These are phyloP conservation scores for Ophiothrix spiculata DNA, from an alignment of 35 echinoderm and acorn worm species.

Conservation along the genomic window DNA sequence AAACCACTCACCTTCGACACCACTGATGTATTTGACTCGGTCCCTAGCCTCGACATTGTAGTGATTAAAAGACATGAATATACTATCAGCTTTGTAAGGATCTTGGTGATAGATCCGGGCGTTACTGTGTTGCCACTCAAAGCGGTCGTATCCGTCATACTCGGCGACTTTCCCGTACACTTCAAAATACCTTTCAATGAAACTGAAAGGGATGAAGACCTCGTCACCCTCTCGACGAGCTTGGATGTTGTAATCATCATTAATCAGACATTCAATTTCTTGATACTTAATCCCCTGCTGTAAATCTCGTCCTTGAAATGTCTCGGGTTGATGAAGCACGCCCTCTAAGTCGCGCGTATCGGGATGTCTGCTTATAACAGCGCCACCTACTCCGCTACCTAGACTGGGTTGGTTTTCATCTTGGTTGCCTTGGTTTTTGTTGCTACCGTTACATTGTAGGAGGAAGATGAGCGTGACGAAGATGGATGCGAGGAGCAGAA, in stretches of 20 bases:
- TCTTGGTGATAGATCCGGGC: conserved; percentile 71
- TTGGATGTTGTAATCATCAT: conserved; percentile 80
- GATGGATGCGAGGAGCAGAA: conserved; percentile 29
- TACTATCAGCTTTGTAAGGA: conserved; percentile 63
- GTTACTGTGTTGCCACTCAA: conserved; percentile 98
- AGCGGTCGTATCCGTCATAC: conserved; percentile 87
- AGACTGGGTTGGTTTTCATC: neutral
- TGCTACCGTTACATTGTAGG: conserved; percentile 24
- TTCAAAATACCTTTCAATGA: conserved; percentile 97
- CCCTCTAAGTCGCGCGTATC: conserved; percentile 2
- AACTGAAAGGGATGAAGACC: conserved; percentile 87
- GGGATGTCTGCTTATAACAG: neutral
- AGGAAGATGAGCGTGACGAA: conserved; percentile 45
- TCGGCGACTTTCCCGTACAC: conserved; percentile 80
- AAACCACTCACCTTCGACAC: conserved; percentile 78
- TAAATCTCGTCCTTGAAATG: neutral
- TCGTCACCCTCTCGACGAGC: conserved; percentile 75
- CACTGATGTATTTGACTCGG: conserved; percentile 90
- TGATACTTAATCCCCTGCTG: conserved; percentile 51
- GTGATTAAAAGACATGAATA: conserved; percentile 96
- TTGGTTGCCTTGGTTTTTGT: neutral
- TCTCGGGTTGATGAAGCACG: neutral
- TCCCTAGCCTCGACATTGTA: conserved; percentile 90
- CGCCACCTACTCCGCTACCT: neutral
- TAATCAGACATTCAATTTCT: conserved; percentile 95